Evolutionary conservation across 2,888 invertebrate species (phyloP).

Genomic region (Trichogramma dendrolimi): DNA sequence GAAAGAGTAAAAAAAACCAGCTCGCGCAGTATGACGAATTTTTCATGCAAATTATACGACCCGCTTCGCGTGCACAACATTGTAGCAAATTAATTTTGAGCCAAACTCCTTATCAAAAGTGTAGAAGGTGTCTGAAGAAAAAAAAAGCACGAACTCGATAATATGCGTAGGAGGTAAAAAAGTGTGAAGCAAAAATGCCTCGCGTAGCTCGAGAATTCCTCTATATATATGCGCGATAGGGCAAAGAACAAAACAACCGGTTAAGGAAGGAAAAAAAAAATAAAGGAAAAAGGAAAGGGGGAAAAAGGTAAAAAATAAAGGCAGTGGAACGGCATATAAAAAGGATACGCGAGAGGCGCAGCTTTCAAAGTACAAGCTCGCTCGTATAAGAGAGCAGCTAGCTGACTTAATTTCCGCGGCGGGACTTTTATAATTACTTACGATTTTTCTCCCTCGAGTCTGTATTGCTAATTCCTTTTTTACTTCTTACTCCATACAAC

Average conservation of each 20-base stretch:
- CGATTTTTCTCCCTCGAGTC: conserved; percentile 12
- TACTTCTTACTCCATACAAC: not conserved
- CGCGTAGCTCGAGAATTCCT: too few relatives aligned
- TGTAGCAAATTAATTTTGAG: too few relatives aligned
- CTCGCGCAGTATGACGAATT: too few relatives aligned
- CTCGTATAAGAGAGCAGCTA: conserved; percentile 4
- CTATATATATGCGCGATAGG: conserved; percentile 9
- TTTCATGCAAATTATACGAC: too few relatives aligned
- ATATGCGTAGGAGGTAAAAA: too few relatives aligned
- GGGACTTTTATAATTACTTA: conserved; percentile 26
- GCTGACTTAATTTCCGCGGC: conserved; percentile 22
- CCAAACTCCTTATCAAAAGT: too few relatives aligned
- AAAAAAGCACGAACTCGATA: too few relatives aligned
- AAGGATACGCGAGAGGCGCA: not conserved
- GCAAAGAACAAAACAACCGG: not conserved
- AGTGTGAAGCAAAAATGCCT: too few relatives aligned
- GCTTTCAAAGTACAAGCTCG: too few relatives aligned
- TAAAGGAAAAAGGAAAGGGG: not conserved
- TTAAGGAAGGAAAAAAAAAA: not conserved
- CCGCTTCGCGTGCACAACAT: too few relatives aligned
- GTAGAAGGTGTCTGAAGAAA: too few relatives aligned
- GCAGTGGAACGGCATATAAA: not conserved
- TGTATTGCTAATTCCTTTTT: not conserved
- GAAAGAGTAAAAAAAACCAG: too few relatives aligned
- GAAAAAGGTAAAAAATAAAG: not conserved